A percentile compares a stretch with the other conserved stretches of the same genome.
Conservation (phyloP, 2,888 invertebrate species). For the Meloe dianella region DNA sequence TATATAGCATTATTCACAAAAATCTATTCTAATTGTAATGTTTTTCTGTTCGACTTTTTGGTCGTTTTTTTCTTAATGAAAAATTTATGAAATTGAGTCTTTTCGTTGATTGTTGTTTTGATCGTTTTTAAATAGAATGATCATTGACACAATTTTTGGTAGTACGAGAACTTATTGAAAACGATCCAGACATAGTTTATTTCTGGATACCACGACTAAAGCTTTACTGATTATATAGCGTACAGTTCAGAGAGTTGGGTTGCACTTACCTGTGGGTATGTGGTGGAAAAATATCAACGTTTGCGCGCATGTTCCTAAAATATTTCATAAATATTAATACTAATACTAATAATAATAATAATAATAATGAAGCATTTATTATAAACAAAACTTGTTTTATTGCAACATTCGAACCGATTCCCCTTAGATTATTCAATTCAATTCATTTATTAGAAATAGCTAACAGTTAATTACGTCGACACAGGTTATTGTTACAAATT, state of each 20-base stretch:
- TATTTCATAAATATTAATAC: neutral
- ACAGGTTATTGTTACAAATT: too few species aligned
- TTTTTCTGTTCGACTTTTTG: too few species aligned
- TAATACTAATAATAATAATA: neutral
- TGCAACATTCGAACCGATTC: neutral
- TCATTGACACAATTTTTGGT: constrained; percentile 35
- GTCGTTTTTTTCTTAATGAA: too few species aligned
- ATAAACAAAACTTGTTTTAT: constrained; percentile 2
- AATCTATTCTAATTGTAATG: neutral
- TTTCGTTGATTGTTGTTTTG: too few species aligned
- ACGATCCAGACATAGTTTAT: constrained; percentile 54
- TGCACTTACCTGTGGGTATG: constrained; percentile 28
- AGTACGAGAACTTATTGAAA: constrained; percentile 50
- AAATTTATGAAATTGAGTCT: too few species aligned
- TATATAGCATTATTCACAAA: neutral
- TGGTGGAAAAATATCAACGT: too few species aligned
- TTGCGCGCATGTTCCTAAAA: constrained; percentile 31
- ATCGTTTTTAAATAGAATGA: neutral
- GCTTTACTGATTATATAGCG: constrained; percentile 52
- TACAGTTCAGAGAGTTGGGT: constrained; percentile 37
- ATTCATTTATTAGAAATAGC: neutral
- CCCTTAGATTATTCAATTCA: too few species aligned
- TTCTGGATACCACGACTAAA: constrained; percentile 53
- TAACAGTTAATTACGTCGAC: neutral
- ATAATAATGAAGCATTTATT: neutral